These are phyloP conservation scores for Leontopithecus rosalia DNA, from an alignment of 2,797 vertebrate genomes.

Conservation along the genomic window DNA sequence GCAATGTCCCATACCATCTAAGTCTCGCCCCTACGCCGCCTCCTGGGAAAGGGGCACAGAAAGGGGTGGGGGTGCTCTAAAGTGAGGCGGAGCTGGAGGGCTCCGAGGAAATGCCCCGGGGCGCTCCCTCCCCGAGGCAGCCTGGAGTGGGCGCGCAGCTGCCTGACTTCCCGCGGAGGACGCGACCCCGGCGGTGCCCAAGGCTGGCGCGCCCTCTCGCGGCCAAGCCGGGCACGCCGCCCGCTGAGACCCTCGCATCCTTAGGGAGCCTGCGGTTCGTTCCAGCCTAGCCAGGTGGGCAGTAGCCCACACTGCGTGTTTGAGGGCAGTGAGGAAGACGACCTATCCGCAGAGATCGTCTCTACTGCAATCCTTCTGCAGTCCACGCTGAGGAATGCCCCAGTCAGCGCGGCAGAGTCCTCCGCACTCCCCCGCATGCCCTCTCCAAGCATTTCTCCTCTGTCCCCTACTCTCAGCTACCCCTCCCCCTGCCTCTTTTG, in stretches of 20 bases:
- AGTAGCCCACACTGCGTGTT: accelerated
- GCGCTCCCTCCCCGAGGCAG: neutral
- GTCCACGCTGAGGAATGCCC: neutral
- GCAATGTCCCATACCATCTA: accelerated
- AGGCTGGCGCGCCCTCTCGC: constrained; percentile 58
- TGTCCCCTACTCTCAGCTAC: neutral
- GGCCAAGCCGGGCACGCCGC: neutral
- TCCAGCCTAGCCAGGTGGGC: neutral
- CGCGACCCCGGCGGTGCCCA: neutral
- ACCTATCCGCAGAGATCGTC: neutral
- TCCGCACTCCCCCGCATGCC: accelerated
- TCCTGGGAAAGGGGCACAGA: neutral
- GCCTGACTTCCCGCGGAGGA: accelerated
- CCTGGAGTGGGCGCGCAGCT: neutral
- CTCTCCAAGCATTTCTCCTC: neutral
- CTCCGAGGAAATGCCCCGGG: neutral
- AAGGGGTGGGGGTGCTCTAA: no score
- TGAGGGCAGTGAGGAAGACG: neutral
- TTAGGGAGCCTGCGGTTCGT: accelerated
- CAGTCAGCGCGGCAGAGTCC: no score
- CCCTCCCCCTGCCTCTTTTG: neutral
- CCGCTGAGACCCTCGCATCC: neutral
- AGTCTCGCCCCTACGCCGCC: neutral
- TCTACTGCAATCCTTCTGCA: neutral
- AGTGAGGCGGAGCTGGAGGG: neutral